These are phyloP conservation scores for Vollenhovia emeryi DNA, from an alignment of 1,140 invertebrate species.

Conservation along the genomic window DNA sequence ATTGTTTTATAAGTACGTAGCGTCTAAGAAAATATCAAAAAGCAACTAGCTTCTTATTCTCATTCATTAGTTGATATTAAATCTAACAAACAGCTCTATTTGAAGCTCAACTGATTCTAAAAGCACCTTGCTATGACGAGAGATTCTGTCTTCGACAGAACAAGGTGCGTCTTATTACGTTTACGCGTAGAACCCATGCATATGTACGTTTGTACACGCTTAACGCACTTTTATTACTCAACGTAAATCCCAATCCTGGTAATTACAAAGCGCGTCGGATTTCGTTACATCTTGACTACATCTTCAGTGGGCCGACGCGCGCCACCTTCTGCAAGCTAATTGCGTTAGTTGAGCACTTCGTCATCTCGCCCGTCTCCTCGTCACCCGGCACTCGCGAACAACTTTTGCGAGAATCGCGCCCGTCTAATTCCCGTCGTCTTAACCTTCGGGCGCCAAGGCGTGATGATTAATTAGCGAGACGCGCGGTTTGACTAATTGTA, in stretches of 20 bases:
- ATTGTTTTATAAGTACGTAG: background rate
- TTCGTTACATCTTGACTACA: slow-evolving; percentile 42
- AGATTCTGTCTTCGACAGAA: background rate
- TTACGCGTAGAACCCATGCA: background rate
- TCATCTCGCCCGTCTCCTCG: slow-evolving; percentile 40
- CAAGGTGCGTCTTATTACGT: background rate
- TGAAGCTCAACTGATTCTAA: background rate
- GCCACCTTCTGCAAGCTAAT: slow-evolving; percentile 48
- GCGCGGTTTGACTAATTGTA: slow-evolving; percentile 27
- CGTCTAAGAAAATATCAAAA: background rate
- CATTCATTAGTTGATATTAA: background rate
- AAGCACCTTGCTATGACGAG: background rate
- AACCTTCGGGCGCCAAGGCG: background rate
- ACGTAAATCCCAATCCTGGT: slow-evolving; percentile 22
- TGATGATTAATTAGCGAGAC: slow-evolving; percentile 49
- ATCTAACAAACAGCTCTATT: background rate
- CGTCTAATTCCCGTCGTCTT: slow-evolving; percentile 31
- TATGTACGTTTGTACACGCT: background rate
- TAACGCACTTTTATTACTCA: slow-evolving; percentile 20
- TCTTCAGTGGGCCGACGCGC: background rate
- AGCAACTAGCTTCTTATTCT: background rate
- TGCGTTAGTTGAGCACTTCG: slow-evolving; percentile 60
- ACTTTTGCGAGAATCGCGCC: slow-evolving; percentile 48
- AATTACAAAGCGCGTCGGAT: slow-evolving; percentile 49
- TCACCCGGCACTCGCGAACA: slow-evolving; percentile 31